Evolutionary conservation across 2,888 invertebrate genomes (phyloP).

Genomic region (Boloria euphrosyne): DNA sequence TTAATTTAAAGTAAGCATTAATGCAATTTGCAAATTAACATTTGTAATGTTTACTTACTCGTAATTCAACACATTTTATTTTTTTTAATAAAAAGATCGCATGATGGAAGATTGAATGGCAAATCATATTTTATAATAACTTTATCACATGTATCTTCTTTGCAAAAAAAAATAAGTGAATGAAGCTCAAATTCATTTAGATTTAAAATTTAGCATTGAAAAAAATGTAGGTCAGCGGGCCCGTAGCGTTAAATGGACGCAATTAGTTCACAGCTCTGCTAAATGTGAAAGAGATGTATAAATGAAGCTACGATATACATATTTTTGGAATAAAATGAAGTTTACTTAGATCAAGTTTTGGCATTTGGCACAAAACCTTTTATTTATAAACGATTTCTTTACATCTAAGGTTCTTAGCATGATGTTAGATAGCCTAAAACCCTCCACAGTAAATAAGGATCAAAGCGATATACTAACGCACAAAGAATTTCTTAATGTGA

Average conservation of each 20-base stretch:
- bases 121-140: constrained; percentile 3
- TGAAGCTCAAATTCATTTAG: constrained; percentile 11
- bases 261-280: constrained; percentile 15
- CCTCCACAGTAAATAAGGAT: no score
- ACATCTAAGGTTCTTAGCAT: no score
- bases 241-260: constrained; percentile 15
- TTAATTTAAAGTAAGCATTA: no score
- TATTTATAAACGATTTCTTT: no score
- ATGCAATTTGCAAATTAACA: no score
- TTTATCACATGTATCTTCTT: neutral
- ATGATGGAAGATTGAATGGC: neutral
- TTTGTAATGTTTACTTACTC: no score
- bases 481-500: no score
- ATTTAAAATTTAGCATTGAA: constrained; percentile 15
- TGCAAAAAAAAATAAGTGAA: neutral
- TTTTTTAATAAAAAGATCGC: neutral
- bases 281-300: constrained; percentile 6
- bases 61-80: no score
- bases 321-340: neutral
- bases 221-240: constrained; percentile 14
- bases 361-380: no score
- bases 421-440: no score
- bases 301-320: neutral
- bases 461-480: no score
- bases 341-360: no score